Evolutionary conservation across 1,140 invertebrate species (phyloP).

Genomic region (Heliconius nattereri): DNA sequence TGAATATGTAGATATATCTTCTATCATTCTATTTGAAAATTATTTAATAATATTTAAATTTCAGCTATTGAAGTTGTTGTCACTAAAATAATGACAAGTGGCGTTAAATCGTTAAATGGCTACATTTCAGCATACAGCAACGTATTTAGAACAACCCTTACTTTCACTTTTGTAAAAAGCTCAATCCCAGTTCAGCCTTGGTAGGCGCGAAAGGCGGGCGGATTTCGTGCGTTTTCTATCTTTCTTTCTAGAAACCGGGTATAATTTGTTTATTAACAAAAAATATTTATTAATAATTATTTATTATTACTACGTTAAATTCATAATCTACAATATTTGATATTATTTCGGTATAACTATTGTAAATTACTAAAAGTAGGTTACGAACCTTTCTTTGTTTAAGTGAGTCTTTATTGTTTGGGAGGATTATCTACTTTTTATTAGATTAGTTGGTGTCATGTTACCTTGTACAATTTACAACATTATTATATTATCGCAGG

Average conservation of each 20-base stretch:
- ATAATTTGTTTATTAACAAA: not conserved
- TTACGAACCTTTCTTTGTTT: conserved; percentile 54
- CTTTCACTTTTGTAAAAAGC: conserved; percentile 14
- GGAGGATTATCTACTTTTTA: conserved; percentile 20
- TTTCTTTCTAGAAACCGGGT: not conserved
- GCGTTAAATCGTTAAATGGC: not conserved
- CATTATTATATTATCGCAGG: not conserved
- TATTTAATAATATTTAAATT: not conserved
- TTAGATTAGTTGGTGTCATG: conserved; percentile 18
- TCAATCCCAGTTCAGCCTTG: conserved; percentile 44
- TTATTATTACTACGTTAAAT: not conserved
- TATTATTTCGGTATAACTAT: not conserved
- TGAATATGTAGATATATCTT: not conserved
- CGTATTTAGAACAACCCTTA: conserved; percentile 25
- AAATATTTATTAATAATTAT: not conserved
- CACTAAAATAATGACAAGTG: not conserved
- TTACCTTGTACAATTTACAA: not conserved
- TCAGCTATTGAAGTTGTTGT: not conserved
- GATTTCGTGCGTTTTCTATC: not conserved
- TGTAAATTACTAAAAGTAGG: conserved; percentile 27
- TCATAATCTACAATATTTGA: not conserved
- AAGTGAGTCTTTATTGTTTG: conserved; percentile 26
- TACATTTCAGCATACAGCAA: not conserved
- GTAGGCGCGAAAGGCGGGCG: conserved; percentile 43
- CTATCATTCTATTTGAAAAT: not conserved